phyloP scores from a whole-genome alignment of 2,113 vertebrate species.

The Sylvia atricapilla region DNA sequence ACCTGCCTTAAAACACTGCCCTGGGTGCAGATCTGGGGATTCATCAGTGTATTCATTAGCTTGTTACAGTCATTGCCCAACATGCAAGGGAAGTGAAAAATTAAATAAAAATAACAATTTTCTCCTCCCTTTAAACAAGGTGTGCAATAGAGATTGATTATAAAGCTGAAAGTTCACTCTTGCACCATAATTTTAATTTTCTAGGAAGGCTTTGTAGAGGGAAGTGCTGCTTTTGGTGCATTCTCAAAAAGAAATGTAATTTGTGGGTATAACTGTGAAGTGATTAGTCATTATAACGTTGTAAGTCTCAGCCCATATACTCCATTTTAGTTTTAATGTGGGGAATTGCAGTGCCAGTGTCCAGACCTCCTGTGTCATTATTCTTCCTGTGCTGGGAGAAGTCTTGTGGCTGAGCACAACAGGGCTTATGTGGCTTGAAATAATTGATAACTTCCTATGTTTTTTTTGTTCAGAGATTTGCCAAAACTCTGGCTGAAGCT shows the following conservation, averaged over 20 bases:
- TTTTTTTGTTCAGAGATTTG: conserved; percentile 80
- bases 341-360: neutral
- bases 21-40: neutral
- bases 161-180: neutral
- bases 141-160: neutral
- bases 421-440: neutral
- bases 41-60: neutral
- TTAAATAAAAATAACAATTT: neutral
- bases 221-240: neutral
- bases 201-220: neutral
- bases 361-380: neutral
- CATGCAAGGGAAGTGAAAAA: neutral
- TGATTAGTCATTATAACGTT: neutral
- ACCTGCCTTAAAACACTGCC: neutral
- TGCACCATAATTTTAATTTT: neutral
- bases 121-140: neutral
- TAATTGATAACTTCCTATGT: neutral
- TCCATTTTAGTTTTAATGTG: neutral
- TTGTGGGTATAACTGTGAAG: neutral
- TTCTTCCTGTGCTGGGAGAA: neutral
- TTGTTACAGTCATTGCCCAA: neutral
- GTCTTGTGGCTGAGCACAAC: neutral
- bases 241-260: neutral
- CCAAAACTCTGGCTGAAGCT: conserved; percentile 76
- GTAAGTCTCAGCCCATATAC: fast-evolving